Percentiles rank a stretch among this genome's conserved stretches.
Evolutionary conservation across 2,797 vertebrate species (phyloP).

Genomic region (Atherinosoma microstoma): DNA sequence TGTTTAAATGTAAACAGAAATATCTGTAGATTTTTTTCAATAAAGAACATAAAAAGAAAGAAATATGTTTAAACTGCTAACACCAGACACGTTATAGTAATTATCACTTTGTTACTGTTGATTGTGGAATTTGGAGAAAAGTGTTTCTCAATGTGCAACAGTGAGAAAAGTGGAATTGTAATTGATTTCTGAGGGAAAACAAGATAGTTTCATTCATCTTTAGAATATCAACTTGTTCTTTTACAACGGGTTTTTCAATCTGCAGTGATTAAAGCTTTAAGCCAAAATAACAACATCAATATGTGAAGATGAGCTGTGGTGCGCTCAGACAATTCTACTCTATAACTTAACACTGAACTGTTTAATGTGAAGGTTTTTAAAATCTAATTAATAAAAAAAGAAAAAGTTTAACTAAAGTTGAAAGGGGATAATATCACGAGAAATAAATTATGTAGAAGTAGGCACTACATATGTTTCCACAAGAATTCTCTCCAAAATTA

Average conservation of each 20-base stretch:
- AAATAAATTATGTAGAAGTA: conserved; percentile 35
- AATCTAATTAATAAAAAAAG: conserved; percentile 39
- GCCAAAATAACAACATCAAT: conserved; percentile 23
- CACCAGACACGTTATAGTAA: conserved; percentile 13
- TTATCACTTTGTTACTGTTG: conserved; percentile 17
- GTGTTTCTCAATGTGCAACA: conserved; percentile 7
- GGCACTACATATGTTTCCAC: conserved; percentile 10
- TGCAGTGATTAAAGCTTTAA: conserved; percentile 38
- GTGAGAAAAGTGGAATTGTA: conserved; percentile 30
- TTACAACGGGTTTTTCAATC: background rate
- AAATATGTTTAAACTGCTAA: conserved; percentile 3
- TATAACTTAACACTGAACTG: conserved; percentile 24
- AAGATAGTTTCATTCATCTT: conserved; percentile 51
- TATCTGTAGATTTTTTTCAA: background rate
- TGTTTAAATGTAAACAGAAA: conserved; percentile 12
- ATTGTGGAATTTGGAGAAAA: conserved; percentile 20
- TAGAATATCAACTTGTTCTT: conserved; percentile 33
- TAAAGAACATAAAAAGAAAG: conserved; percentile 3
- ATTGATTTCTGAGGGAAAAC: conserved; percentile 47
- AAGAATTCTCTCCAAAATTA: conserved; percentile 3
- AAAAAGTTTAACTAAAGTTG: conserved; percentile 17
- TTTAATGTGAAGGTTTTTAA: conserved; percentile 12
- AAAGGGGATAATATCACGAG: conserved; percentile 25
- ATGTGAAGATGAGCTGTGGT: conserved; percentile 3
- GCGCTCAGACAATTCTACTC: conserved; percentile 7